Base-by-base conservation (phyloP, 2,113 vertebrate genomes). In the Hiodon tergisus region DNA sequence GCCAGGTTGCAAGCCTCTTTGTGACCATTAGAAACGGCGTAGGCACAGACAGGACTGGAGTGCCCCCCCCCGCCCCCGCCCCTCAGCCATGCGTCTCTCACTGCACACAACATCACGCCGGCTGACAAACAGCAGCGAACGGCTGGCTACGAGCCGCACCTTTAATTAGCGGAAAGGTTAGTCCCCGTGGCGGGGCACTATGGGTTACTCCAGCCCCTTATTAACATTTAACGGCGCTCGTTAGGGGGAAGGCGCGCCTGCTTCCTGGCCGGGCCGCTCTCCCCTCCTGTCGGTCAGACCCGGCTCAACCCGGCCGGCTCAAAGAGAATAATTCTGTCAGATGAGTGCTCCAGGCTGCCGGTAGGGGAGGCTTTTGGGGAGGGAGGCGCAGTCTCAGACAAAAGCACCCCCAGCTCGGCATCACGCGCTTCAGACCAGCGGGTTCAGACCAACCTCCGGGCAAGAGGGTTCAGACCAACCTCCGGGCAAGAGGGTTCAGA, bases 281-380 rank as follows among this genome's bases (percentile, higher is more conserved):
- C 58, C 31, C 52, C 46, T 52, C 55, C 17, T 57, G n/a, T 13
- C 13, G 67, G 59, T 52, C 57, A 16, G 8, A 61, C 2, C 4
- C 4, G 13, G 17, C 5, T 51, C 48, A 59, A 5, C 52, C 13
- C 5, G 47, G 46, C 16, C 58, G n/a, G 71, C 73, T 77, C 75
- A 80, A 80, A 79, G 67, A 65, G 78, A 81, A 74, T 81, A 73
- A 75, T 78, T 80, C 69, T 10, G 63, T 79, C 66, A 78, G 72
- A 80, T 76, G 67, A 62, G 47, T 58, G 46, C 4, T 4, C 73
- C 59, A 59, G 59, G 7, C 4, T 10, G 31, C 11, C 13, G 46
- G 16, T n/a, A 46, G 47, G 13, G 16, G 2, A n/a, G 65, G 55
- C 16, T 31, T 55, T 46, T 11, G 59, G 11, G 67, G 9, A 14